Conservation (phyloP, 2,113 vertebrate genomes). For the Chamaetylas fuelleborni region DNA sequence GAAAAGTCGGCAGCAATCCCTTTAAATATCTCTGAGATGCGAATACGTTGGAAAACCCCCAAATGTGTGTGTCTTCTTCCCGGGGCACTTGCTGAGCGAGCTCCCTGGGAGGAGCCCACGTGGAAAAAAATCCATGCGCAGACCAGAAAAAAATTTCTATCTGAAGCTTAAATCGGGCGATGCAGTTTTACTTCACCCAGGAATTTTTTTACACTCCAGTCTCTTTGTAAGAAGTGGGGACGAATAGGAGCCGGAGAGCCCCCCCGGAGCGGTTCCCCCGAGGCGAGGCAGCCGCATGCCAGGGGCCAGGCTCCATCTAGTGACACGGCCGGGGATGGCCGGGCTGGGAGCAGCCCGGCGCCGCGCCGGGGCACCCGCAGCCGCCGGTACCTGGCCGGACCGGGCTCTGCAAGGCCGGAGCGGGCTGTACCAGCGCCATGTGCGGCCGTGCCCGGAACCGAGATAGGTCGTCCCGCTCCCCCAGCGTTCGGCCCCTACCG, state of each 20-base stretch:
- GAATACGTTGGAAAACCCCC: fast-evolving
- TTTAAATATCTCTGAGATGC: background rate
- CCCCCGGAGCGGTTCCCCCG: background rate
- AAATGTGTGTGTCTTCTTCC: background rate
- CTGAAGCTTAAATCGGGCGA: background rate
- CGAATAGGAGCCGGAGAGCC: background rate
- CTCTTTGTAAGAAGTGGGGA: background rate
- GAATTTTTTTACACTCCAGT: fast-evolving
- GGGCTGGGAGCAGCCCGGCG: background rate
- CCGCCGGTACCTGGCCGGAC: background rate
- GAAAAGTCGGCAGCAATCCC: background rate
- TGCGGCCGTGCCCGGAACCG: background rate
- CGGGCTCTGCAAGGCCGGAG: background rate
- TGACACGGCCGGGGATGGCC: background rate
- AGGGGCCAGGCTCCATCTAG: slow-evolving; percentile 56
- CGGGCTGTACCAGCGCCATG: background rate
- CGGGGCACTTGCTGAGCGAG: fast-evolving
- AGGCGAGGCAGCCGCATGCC: background rate
- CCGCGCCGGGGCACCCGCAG: background rate
- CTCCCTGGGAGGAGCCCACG: background rate
- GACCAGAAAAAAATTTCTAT: background rate
- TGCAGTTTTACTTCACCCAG: background rate
- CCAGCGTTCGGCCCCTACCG: background rate
- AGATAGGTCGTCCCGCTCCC: background rate
- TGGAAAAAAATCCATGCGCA: background rate